Conservation (phyloP, 2,113 vertebrate species). For the Tychaedon coryphoeus region DNA sequence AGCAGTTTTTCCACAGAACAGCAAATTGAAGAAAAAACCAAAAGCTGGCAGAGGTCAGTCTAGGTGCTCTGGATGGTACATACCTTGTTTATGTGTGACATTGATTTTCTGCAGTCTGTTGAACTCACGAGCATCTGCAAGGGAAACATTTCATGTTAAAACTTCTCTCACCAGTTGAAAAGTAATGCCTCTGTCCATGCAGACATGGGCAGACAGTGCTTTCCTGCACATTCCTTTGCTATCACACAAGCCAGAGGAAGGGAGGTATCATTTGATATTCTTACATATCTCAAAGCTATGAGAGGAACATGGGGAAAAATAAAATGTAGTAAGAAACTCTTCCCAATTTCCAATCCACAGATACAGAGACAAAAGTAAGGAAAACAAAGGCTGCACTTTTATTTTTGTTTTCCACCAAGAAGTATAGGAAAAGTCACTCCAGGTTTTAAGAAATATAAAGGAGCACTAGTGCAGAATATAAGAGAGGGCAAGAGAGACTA, state of each 20-base stretch:
- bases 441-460: neutral
- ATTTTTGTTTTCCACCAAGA: neutral
- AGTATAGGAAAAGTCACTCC: neutral
- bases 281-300: neutral
- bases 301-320: neutral
- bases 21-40: neutral
- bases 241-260: neutral
- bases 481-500: neutral
- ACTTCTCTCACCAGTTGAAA: neutral
- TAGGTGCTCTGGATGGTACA: neutral
- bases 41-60: neutral
- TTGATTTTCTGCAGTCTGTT: constrained; percentile 72
- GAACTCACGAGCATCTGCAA: constrained; percentile 71
- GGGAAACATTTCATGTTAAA: neutral
- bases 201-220: neutral
- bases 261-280: neutral
- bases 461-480: neutral
- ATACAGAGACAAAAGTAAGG: neutral
- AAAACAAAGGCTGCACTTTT: neutral
- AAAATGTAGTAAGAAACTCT: neutral
- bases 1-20: neutral
- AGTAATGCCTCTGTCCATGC: neutral
- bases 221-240: neutral
- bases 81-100: constrained; percentile 67
- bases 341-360: neutral